Evolutionary conservation across 2,113 vertebrate genomes (phyloP), one percentile per base, ranked within the genome.

Genomic region (Abramis brama): DNA sequence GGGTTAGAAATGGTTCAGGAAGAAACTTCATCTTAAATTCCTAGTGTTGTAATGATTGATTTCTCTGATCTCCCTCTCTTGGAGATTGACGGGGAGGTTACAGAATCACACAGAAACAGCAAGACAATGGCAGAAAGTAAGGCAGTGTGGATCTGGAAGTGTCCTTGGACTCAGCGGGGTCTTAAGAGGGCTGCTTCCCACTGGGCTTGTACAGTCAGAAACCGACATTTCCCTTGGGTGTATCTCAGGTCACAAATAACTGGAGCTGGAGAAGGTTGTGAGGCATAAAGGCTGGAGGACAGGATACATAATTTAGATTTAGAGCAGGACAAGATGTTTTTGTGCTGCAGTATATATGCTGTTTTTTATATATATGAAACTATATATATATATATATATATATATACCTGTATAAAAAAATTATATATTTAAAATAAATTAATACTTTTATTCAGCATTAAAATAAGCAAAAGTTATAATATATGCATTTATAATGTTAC

Each of bases 151-250:
- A 57, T 74, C 59, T 43, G n/a, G 70, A 25, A 71, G 27, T 39
- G 62, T 71, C 52, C 79, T 76, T 60, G 21, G 33, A 55, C 33
- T 6, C 55, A 59, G 23, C 15, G 27, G 66, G 85, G 75, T 85
- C 52, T 81, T 59, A 23, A 82, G 78, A 59, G 62, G 66, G 33
- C 68, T 55, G 52, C 59, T 77, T 82, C 47, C 79, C 62, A 80
- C 50, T 50, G 76, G 86, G 70, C 83, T 89, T 80, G 33, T 88
- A 30, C 3, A 79, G 83, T 82, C 86, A 79, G 89, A 82, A 82
- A 73, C 55, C 17, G 88, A 80, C 70, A 68, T 64, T 55, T 81
- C 79, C 86, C 88, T 55, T 86, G 89, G 27, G 76, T 27, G 13
- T 10, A 19, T 13, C 64, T 85, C 43, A 2, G 82, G 55, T 30